Evolutionary conservation across 2,797 vertebrate genomes (phyloP), one percentile per base, ranked within the genome.

Genomic region (Epinephelus coioides): DNA sequence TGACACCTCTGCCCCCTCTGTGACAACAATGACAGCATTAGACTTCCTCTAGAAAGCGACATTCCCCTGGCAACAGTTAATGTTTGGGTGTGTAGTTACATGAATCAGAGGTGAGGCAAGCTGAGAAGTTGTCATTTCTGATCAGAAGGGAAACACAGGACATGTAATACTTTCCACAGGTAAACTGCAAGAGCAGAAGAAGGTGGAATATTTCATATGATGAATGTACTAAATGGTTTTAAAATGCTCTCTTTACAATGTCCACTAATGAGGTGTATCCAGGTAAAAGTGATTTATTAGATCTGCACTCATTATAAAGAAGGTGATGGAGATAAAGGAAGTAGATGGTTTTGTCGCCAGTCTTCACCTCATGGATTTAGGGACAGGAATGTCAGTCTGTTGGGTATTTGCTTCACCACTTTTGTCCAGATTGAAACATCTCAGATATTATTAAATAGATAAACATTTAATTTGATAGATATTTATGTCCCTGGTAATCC

Each of bases 21-120:
- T 43, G 4, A 9, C 8, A 43, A 5, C 19, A 12, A 62, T 63
- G 53, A 67, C 23, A 50, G 44, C 44, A 18, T 6, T 8, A 1
- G 2, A 1, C 27, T 44, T 78, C 6, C 10, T 30, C 30, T 6
- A 0, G 6, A 40, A 6, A 34, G 30, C 54, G 13, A 50, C 25
- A 14, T 4, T 23, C 2, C 12, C 55, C 13, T 62, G 15, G n/a
- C 13, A 50, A 12, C 44, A 27, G 54, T 49, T 2, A 4, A 2
- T 25, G 19, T 51, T 47, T 82, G 69, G n/a, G 72, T 6, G 10
- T 54, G 43, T 21, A 19, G 34, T 34, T 30, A 38, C 79, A 30
- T 76, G n/a, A 85, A 71, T 81, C 77, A 87, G 43, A 49, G 5
- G 7, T 65, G 57, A 47, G 14, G 43, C 5, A 60, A 75, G 5